These are phyloP conservation scores for Amphipoea oculea DNA, from an alignment of 2,888 invertebrate genomes.

Conservation along the genomic window DNA sequence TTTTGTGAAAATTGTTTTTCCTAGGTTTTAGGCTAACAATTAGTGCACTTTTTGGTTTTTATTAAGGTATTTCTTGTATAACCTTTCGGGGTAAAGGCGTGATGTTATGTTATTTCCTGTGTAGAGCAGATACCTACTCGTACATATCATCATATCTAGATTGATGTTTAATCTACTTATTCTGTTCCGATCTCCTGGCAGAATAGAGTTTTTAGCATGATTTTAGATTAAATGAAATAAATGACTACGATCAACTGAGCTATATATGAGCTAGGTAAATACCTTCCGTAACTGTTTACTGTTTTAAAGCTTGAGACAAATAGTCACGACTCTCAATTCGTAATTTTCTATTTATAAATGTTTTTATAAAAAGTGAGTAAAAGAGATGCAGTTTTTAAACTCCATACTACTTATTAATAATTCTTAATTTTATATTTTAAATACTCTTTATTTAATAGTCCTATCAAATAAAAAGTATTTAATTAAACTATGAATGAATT, in stretches of 20 bases:
- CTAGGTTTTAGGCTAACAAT: background rate
- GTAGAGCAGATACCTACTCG: background rate
- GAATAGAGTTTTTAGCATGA: background rate
- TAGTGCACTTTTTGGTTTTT: background rate
- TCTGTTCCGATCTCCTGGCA: background rate
- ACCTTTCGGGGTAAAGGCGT: background rate
- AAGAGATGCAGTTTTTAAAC: background rate
- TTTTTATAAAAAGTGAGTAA: background rate
- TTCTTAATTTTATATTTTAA: too few relatives aligned
- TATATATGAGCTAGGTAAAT: background rate
- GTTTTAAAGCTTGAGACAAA: background rate
- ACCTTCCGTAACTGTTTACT: background rate
- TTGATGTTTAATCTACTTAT: background rate
- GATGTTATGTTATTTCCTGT: background rate
- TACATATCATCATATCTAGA: background rate
- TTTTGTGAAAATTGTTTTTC: background rate
- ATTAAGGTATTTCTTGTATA: background rate
- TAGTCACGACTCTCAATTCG: background rate
- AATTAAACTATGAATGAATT: background rate
- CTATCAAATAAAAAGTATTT: background rate
- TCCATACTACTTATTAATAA: background rate
- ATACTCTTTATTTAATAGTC: too few relatives aligned
- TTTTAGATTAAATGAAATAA: background rate
- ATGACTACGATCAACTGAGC: background rate
- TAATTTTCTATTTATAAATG: background rate